These are phyloP conservation scores for Globodera rostochiensis DNA, from an alignment of 1,140 invertebrate species.

Conservation along the genomic window DNA sequence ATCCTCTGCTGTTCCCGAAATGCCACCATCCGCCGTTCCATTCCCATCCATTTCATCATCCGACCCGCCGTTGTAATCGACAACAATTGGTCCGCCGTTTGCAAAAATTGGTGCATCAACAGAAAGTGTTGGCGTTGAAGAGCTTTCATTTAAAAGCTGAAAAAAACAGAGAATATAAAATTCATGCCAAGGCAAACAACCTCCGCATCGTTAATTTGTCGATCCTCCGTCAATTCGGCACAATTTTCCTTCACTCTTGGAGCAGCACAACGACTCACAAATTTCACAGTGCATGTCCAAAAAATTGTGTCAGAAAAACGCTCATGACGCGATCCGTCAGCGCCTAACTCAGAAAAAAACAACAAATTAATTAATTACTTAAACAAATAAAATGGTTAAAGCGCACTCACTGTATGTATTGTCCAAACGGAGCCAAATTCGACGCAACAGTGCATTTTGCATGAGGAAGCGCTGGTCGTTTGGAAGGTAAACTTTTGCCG, in stretches of 20 bases:
- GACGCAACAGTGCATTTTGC: constrained; percentile 20
- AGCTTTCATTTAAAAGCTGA: neutral
- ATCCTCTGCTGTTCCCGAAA: too few species aligned
- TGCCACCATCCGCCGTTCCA: neutral
- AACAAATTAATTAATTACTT: neutral
- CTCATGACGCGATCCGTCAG: constrained; percentile 41
- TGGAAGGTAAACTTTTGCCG: neutral
- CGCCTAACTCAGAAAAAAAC: neutral
- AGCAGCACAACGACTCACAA: constrained; percentile 19
- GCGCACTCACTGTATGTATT: neutral
- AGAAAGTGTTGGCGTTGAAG: neutral
- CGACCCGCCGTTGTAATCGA: neutral
- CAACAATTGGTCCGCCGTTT: neutral
- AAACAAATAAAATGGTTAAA: neutral
- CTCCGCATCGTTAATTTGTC: neutral
- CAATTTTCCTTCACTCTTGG: neutral
- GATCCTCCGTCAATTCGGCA: neutral
- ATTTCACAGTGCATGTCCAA: constrained; percentile 40
- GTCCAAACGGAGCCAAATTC: constrained; percentile 19
- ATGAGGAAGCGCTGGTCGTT: constrained; percentile 18
- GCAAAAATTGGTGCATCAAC: neutral
- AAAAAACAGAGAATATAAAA: too few species aligned
- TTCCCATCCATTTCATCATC: constrained; percentile 24
- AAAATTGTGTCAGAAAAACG: constrained; percentile 51
- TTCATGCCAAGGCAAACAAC: too few species aligned